Percentiles rank a stretch among this genome's conserved stretches.
Conservation (phyloP, 2,888 invertebrate genomes). For the Tridacna gigas region DNA sequence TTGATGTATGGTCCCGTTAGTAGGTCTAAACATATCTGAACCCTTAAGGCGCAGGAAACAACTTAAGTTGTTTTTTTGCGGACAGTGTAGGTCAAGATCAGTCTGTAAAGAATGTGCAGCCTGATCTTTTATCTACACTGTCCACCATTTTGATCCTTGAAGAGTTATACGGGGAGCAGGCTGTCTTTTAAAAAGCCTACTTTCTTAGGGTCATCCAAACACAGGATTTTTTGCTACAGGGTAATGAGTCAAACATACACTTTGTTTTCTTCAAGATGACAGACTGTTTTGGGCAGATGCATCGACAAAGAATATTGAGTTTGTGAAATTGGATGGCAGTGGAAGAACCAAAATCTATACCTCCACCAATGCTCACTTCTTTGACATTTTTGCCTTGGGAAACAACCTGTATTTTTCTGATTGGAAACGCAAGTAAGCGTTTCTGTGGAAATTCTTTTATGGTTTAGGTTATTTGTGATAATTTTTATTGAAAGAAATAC, state of each 20-base stretch:
- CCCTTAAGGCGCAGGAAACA: too few relatives aligned
- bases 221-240: neutral
- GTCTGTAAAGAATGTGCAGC: too few relatives aligned
- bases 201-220: neutral
- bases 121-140: too few relatives aligned
- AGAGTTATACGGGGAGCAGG: too few relatives aligned
- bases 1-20: too few relatives aligned
- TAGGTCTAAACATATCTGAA: too few relatives aligned
- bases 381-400: neutral
- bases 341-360: neutral
- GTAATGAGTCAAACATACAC: neutral
- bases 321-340: neutral
- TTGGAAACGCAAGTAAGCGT: slow-evolving; percentile 3
- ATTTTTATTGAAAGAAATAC: too few relatives aligned
- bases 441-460: neutral
- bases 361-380: neutral
- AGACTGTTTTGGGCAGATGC: slow-evolving; percentile 21
- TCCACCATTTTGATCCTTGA: too few relatives aligned
- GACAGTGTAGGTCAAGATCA: too few relatives aligned
- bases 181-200: too few relatives aligned
- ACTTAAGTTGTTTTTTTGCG: too few relatives aligned
- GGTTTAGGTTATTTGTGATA: neutral
- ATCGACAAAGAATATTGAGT: neutral
- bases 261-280: neutral
- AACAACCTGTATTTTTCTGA: slow-evolving; percentile 1